These are phyloP conservation scores for Prunella strophiata DNA, from an alignment of 2,797 vertebrate genomes.

Conservation along the genomic window DNA sequence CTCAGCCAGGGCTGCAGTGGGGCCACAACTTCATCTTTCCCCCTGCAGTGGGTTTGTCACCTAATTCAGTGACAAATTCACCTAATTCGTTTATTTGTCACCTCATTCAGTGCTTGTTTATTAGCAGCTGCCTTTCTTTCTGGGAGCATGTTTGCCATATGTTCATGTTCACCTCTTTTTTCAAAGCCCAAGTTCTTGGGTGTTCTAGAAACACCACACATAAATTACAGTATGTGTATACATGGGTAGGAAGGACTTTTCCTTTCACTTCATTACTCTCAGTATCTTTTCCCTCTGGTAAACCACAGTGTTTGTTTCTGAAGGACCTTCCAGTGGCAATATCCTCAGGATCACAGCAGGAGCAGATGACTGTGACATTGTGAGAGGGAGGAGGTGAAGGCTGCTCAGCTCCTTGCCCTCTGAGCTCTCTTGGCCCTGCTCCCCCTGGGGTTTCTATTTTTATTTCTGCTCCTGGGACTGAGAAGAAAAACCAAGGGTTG, in stretches of 20 bases:
- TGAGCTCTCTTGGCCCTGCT: neutral
- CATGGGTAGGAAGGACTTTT: neutral
- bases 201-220: neutral
- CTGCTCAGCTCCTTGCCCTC: neutral
- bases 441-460: slow-evolving; percentile 7
- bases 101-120: neutral
- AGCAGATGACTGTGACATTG: neutral
- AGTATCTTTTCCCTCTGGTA: neutral
- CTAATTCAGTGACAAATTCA: neutral
- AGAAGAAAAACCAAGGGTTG: neutral
- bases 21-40: neutral
- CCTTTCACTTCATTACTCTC: neutral
- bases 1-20: neutral
- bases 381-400: neutral
- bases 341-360: neutral
- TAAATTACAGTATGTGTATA: neutral
- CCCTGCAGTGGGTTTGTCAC: neutral
- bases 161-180: neutral
- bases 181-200: neutral
- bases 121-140: neutral
- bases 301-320: neutral
- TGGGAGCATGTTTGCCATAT: neutral
- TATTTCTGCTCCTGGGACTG: neutral
- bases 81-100: neutral
- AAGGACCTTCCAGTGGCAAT: neutral